Evolutionary conservation across 2,113 vertebrate species (phyloP), one percentile per base, ranked within the genome.

Genomic region (Cheilinus undulatus): DNA sequence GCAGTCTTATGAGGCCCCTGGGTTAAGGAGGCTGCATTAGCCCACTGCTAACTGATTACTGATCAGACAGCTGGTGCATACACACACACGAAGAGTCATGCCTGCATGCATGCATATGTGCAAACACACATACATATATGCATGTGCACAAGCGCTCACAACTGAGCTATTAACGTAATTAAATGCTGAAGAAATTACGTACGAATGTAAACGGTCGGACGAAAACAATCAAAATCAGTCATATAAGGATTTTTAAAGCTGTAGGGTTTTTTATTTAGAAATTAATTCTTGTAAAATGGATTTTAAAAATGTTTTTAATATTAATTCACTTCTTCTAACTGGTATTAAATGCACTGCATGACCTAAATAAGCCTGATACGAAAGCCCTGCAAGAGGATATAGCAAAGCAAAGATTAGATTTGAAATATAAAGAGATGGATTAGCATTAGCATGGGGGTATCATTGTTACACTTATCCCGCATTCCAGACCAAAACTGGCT

Each of bases 11-110:
- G 86, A 88, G 89, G 84, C 90, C 88, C 88, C 75, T 90, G 90
- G 89, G 90, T 92, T 90, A 90, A 92, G 89, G 85, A 92, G 87
- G 85, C 81, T 77, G 89, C 86, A 88, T 90, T 89, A 92, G 89
- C 85, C 88, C 85, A 84, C 87, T 85, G 86, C 88, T 91, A 91
- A 90, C 84, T 88, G 91, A 92, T 92, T 88, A 92, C 80, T 78
- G 77, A 89, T 88, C 87, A 86, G 78, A 89, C 89, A 91, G 89
- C 83, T 88, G 89, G 81, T 86, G 80, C 60, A 23, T 60, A 43
- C 62, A 69, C 48, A 48, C 63, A 65, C 59, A 71, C 63, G n/a
- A n/a, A n/a, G n/a, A n/a, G n/a, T n/a, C 58, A 32, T 30, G 26
- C 63, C 56, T 80, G 30, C 51, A 30, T 24, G 32, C 59, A 61